Evolutionary conservation across 2,113 vertebrate species (phyloP).

Genomic region (Sceloporus tristichus): DNA sequence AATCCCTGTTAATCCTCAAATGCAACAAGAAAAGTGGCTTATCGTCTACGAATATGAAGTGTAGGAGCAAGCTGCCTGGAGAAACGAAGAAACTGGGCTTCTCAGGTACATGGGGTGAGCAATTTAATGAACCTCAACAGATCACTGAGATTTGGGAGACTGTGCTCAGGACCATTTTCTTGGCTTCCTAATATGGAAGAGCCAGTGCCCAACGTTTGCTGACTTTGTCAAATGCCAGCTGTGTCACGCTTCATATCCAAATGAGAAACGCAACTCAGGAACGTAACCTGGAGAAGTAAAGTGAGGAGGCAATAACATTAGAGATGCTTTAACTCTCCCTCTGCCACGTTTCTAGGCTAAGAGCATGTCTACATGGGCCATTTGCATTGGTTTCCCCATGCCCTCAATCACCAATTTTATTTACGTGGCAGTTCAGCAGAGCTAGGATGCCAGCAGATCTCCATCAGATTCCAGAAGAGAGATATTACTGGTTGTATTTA

Average conservation of each 20-base stretch:
- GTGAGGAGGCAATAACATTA: neutral
- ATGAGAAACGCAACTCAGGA: neutral
- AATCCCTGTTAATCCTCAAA: conserved; percentile 23
- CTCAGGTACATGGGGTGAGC: neutral
- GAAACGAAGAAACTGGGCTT: neutral
- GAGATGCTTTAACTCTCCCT: neutral
- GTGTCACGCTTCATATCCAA: too few species aligned
- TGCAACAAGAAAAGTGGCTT: conserved; percentile 29
- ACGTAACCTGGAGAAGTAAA: neutral
- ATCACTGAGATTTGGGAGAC: neutral
- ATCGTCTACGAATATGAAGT: conserved; percentile 20
- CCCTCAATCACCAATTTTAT: neutral
- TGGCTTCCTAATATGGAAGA: neutral
- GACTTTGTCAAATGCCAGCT: neutral
- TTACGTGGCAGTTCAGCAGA: too few species aligned
- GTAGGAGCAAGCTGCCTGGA: neutral
- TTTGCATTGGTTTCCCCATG: too few species aligned
- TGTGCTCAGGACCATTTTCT: neutral
- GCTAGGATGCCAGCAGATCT: neutral
- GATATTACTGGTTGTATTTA: neutral
- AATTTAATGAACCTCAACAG: neutral
- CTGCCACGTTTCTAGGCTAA: too few species aligned
- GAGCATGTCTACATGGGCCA: too few species aligned
- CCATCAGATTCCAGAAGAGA: too few species aligned
- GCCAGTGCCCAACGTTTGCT: neutral